A percentile compares a stretch with the other conserved stretches of the same genome.
These are phyloP conservation scores for Drosophila eohydei DNA, from an alignment of 2,888 invertebrate species.

Conservation along the genomic window DNA sequence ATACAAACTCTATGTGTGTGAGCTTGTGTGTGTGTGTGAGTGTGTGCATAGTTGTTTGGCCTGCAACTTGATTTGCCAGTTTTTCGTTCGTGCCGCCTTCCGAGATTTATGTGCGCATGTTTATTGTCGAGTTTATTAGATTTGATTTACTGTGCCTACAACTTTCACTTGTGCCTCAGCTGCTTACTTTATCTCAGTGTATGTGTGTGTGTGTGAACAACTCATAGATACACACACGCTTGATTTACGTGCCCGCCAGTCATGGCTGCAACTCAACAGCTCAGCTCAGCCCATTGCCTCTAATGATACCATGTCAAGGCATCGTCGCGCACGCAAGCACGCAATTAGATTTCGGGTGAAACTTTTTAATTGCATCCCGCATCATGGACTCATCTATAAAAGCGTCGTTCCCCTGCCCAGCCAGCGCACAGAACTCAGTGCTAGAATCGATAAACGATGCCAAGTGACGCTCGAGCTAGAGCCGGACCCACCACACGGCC, in stretches of 20 bases:
- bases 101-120: constrained; percentile 74
- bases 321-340: constrained; percentile 48
- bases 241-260: constrained; percentile 48
- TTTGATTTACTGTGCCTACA: constrained; percentile 73
- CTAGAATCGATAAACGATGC: constrained; percentile 7
- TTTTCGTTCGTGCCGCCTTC: constrained; percentile 58
- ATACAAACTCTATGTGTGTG: constrained; percentile 7
- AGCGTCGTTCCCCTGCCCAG: constrained; percentile 14
- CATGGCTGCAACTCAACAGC: constrained; percentile 34
- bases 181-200: constrained; percentile 8
- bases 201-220: constrained; percentile 15
- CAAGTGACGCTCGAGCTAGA: not conserved
- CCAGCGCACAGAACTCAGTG: not conserved
- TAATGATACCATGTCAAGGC: constrained; percentile 62
- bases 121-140: constrained; percentile 79
- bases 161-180: constrained; percentile 49
- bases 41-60: constrained; percentile 46
- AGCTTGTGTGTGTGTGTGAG: constrained; percentile 17
- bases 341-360: constrained; percentile 62
- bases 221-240: constrained; percentile 27
- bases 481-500: not conserved
- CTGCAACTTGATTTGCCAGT: constrained; percentile 65
- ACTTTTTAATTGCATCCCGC: constrained; percentile 68
- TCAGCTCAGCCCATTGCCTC: constrained; percentile 21
- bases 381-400: constrained; percentile 41